Percentiles rank a stretch among this genome's conserved stretches.
Conservation (phyloP, 2,113 vertebrate genomes). For the Coracopsis vasa region DNA sequence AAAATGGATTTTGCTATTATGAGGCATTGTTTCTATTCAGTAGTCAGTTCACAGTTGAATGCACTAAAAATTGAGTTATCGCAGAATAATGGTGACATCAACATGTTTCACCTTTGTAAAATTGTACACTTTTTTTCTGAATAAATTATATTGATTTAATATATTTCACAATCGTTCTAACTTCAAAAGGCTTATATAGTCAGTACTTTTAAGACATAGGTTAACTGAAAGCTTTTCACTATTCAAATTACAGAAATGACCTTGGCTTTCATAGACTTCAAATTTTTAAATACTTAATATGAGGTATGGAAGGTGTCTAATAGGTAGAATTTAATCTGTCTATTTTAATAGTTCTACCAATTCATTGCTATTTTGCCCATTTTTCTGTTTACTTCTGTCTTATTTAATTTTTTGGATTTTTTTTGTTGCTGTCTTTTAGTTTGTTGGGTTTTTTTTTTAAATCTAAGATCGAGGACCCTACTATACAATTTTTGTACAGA, state of each 20-base stretch:
- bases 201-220: not conserved
- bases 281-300: not conserved
- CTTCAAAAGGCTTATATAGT: not conserved
- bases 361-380: not conserved
- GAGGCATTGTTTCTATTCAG: slow-evolving; percentile 49
- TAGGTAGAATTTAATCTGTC: not conserved
- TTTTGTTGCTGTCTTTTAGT: accelerated
- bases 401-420: not conserved
- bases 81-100: slow-evolving; percentile 32
- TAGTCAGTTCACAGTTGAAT: slow-evolving; percentile 35
- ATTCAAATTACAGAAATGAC: not conserved
- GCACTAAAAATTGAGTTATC: slow-evolving; percentile 35
- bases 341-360: not conserved
- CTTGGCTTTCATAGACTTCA: not conserved
- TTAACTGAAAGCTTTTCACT: not conserved
- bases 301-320: not conserved
- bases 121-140: not conserved
- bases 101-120: slow-evolving; percentile 28
- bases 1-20: slow-evolving; percentile 59
- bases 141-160: slow-evolving; percentile 17
- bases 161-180: not conserved
- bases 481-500: not conserved
- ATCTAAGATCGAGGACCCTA: not conserved
- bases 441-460: not conserved
- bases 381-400: not conserved